Conservation (phyloP, 64 coral and sea anemone species). For the Cladopsammia gracilis region DNA sequence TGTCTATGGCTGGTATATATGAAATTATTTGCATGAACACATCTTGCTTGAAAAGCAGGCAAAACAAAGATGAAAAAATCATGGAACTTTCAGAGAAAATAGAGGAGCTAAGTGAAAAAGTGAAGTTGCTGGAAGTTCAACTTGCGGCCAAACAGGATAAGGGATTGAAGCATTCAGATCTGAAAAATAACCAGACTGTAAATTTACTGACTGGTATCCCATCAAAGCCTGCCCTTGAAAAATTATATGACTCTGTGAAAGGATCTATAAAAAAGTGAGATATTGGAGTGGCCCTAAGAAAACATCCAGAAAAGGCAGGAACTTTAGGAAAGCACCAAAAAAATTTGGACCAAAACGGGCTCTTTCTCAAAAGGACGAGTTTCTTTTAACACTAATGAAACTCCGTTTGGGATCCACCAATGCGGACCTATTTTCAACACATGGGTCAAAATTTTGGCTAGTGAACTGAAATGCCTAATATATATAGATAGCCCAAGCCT, state of each 20-base stretch:
- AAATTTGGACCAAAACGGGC: slow-evolving; percentile 50
- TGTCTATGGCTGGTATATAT: slow-evolving; percentile 59
- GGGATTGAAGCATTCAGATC: slow-evolving; percentile 53
- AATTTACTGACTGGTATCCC: slow-evolving; percentile 64
- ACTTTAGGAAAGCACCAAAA: slow-evolving; percentile 47
- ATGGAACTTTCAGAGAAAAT: slow-evolving; percentile 63
- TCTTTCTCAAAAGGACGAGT: slow-evolving; percentile 41
- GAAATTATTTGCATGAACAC: slow-evolving; percentile 59
- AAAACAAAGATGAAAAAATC: slow-evolving; percentile 49
- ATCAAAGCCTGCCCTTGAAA: slow-evolving; percentile 68
- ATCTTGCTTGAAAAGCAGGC: slow-evolving; percentile 65
- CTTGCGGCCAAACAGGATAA: slow-evolving; percentile 67
- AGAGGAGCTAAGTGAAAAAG: slow-evolving; percentile 52
- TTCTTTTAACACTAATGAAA: slow-evolving; percentile 63
- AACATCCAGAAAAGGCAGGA: slow-evolving; percentile 49
- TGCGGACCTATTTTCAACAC: slow-evolving; percentile 50
- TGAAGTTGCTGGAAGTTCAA: slow-evolving; percentile 53
- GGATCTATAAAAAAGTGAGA: slow-evolving; percentile 67
- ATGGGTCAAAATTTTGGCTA: slow-evolving; percentile 37
- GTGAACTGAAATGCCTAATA: background rate
- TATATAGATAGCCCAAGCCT: too few species aligned
- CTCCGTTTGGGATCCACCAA: slow-evolving; percentile 58
- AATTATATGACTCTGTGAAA: slow-evolving; percentile 72
- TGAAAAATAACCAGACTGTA: slow-evolving; percentile 66
- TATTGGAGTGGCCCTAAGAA: slow-evolving; percentile 79